phyloP scores from a whole-genome alignment of 2,113 vertebrate species.

The Callithrix jacchus region DNA sequence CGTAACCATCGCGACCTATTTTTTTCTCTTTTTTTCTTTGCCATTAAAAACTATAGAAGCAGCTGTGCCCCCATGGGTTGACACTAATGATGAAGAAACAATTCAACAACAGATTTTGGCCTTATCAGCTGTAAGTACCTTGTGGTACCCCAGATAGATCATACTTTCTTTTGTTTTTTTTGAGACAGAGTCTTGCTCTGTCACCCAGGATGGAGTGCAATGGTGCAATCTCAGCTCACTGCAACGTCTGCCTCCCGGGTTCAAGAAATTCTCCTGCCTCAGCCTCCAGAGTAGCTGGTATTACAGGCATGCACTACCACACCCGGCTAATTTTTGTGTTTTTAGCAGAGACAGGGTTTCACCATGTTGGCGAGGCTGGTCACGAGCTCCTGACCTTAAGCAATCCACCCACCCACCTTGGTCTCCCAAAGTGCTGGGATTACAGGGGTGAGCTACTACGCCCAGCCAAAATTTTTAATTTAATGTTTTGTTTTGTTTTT shows the following conservation, averaged over 20 bases:
- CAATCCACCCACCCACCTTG: not conserved
- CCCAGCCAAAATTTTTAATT: too few species aligned
- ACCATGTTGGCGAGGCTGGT: not conserved
- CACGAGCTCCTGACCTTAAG: not conserved
- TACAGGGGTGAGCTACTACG: not conserved
- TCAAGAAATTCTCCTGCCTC: too few species aligned
- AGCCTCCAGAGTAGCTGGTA: too few species aligned
- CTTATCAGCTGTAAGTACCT: constrained; percentile 93
- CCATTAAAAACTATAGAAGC: constrained; percentile 84
- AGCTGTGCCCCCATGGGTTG: constrained; percentile 96
- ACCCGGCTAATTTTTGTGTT: not conserved
- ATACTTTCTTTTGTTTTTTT: not conserved
- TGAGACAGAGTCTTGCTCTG: too few species aligned
- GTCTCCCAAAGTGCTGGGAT: not conserved
- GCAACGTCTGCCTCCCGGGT: too few species aligned
- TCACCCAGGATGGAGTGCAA: too few species aligned
- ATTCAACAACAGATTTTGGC: constrained; percentile 98
- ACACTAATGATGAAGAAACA: constrained; percentile 97
- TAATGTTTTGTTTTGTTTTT: too few species aligned
- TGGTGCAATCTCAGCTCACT: too few species aligned
- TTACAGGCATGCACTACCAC: too few species aligned
- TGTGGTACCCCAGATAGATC: not conserved
- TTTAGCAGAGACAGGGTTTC: not conserved
- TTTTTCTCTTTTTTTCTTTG: constrained; percentile 16
- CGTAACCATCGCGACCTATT: not conserved